Percentiles rank a stretch among this genome's conserved stretches.
Evolutionary conservation across 2,113 vertebrate genomes (phyloP).

Genomic region (Podarcis cretensis): DNA sequence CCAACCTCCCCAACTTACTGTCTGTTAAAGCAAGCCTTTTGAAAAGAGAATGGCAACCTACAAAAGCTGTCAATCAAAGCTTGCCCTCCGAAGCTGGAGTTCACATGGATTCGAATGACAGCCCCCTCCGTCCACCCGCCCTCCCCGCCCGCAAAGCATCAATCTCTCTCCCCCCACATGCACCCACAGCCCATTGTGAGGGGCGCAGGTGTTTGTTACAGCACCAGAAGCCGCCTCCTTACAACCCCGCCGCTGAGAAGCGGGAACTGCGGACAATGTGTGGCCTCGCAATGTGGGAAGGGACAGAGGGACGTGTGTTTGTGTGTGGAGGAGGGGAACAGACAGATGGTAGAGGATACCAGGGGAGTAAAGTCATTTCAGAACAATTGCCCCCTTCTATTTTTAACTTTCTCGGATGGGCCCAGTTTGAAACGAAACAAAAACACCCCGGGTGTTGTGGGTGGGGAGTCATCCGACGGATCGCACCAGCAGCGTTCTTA

Average conservation of each 20-base stretch:
- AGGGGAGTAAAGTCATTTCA: slow-evolving; percentile 61
- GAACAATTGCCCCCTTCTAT: slow-evolving; percentile 35
- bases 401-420: slow-evolving; percentile 46
- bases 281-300: slow-evolving; percentile 83
- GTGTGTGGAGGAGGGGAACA: slow-evolving; percentile 71
- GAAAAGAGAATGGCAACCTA: slow-evolving; percentile 88
- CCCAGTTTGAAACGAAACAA: background rate
- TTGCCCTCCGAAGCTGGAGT: slow-evolving; percentile 92
- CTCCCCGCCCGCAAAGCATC: slow-evolving; percentile 92
- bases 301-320: slow-evolving; percentile 73
- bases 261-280: slow-evolving; percentile 90
- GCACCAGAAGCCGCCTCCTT: slow-evolving; percentile 86
- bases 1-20: slow-evolving; percentile 89
- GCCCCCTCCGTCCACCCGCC: slow-evolving; percentile 80
- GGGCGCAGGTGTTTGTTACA: slow-evolving; percentile 96
- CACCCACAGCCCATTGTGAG: slow-evolving; percentile 93
- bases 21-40: slow-evolving; percentile 96
- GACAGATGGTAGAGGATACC: slow-evolving; percentile 73
- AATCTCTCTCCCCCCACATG: slow-evolving; percentile 96
- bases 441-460: slow-evolving; percentile 15
- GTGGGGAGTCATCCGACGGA: background rate
- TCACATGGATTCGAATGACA: slow-evolving; percentile 99
- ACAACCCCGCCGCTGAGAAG: slow-evolving; percentile 89
- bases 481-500: too few relatives aligned
- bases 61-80: slow-evolving; percentile 99